Percentiles rank a stretch among this genome's conserved stretches.
These are phyloP conservation scores for Anastrepha obliqua DNA, from an alignment of 1,140 invertebrate species.

Conservation along the genomic window DNA sequence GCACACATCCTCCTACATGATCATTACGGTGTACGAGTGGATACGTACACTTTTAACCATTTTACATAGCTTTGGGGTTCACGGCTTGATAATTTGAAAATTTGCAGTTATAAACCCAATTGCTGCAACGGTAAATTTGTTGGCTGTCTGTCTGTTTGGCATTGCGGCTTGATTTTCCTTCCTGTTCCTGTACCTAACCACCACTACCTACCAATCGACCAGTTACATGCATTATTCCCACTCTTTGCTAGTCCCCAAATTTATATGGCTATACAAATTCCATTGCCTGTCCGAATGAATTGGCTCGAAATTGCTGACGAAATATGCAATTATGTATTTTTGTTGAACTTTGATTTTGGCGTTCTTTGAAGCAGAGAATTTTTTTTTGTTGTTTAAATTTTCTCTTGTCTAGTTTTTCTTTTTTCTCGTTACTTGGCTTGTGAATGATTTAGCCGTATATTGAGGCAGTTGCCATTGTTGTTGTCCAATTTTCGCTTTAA, in stretches of 20 bases:
- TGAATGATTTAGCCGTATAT: background rate
- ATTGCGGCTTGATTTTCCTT: constrained; percentile 49
- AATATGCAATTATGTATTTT: constrained; percentile 53
- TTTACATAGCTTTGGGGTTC: constrained; percentile 31
- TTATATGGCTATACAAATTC: constrained; percentile 2
- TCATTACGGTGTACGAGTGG: background rate
- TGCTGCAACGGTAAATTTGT: constrained; percentile 48
- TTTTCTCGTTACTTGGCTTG: constrained; percentile 27
- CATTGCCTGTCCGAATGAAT: constrained; percentile 32
- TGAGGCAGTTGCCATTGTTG: background rate
- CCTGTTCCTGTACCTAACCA: constrained; percentile 22
- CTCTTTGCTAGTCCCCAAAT: background rate
- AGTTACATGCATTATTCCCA: background rate
- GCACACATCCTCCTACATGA: background rate
- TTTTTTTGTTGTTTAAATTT: background rate
- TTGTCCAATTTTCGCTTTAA: background rate
- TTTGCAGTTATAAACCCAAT: constrained; percentile 50
- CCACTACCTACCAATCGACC: constrained; percentile 6
- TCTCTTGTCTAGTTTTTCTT: constrained; percentile 17
- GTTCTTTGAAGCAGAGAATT: constrained; percentile 52
- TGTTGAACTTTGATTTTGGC: constrained; percentile 36
- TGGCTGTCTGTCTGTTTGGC: constrained; percentile 30
- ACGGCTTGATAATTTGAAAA: constrained; percentile 49
- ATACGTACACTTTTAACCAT: background rate
- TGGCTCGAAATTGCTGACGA: constrained; percentile 49